Percentiles rank a stretch among this genome's conserved stretches.
Evolutionary conservation across 2,797 vertebrate genomes (phyloP).

Genomic region (Otolemur crassicaudatus): DNA sequence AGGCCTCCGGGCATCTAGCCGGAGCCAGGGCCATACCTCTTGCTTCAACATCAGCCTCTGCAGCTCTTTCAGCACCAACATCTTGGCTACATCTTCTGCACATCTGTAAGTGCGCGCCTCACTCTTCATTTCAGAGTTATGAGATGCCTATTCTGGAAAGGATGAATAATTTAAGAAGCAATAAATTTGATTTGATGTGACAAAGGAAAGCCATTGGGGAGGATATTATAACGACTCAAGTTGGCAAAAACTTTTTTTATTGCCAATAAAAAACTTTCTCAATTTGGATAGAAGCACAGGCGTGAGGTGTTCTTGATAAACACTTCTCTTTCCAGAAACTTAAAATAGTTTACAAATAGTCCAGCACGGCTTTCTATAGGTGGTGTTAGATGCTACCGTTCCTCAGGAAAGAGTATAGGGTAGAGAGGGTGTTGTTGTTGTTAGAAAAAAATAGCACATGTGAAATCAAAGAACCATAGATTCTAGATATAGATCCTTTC

Average conservation of each 20-base stretch:
- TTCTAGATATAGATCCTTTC: neutral
- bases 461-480: neutral
- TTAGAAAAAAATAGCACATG: neutral
- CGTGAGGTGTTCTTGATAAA: slow-evolving; percentile 57
- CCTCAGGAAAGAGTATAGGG: neutral
- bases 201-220: slow-evolving; percentile 75
- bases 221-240: slow-evolving; percentile 63
- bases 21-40: neutral
- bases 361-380: neutral
- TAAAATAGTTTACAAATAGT: slow-evolving; percentile 63
- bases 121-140: slow-evolving; percentile 69
- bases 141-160: slow-evolving; percentile 74
- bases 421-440: neutral
- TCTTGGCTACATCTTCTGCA: slow-evolving; percentile 46
- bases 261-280: slow-evolving; percentile 66
- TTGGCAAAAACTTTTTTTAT: slow-evolving; percentile 72
- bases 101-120: slow-evolving; percentile 62
- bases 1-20: neutral
- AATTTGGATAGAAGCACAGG: slow-evolving; percentile 67
- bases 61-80: neutral
- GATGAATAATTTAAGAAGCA: slow-evolving; percentile 73
- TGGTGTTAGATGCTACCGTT: slow-evolving; percentile 5
- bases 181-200: slow-evolving; percentile 70
- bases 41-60: neutral
- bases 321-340: slow-evolving; percentile 60